Evolutionary conservation across 1,140 invertebrate genomes (phyloP).

Genomic region (Schmidtea mediterranea): DNA sequence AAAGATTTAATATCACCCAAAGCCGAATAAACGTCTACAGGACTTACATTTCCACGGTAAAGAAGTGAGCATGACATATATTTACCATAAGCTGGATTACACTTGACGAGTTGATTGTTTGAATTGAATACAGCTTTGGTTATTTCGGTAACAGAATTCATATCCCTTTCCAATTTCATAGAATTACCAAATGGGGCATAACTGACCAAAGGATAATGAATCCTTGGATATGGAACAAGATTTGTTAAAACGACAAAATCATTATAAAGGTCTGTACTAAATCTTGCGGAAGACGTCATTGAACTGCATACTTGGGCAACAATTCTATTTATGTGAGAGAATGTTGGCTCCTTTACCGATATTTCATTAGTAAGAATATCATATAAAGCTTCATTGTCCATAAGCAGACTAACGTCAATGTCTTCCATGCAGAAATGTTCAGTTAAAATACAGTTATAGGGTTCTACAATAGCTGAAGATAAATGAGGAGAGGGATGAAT

Average conservation of each 20-base stretch:
- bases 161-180: constrained; percentile 49
- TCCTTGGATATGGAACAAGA: constrained; percentile 22
- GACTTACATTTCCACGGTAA: constrained; percentile 25
- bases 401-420: constrained; percentile 32
- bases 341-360: constrained; percentile 43
- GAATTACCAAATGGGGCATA: constrained; percentile 39
- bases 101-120: constrained; percentile 40
- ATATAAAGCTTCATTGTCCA: constrained; percentile 56
- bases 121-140: constrained; percentile 36
- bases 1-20: constrained; percentile 50
- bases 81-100: constrained; percentile 32
- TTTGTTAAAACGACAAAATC: constrained; percentile 43
- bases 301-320: constrained; percentile 36
- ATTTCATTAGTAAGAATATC: constrained; percentile 41
- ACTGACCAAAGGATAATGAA: constrained; percentile 43
- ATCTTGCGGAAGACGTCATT: constrained; percentile 52
- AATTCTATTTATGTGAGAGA: constrained; percentile 39
- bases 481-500: constrained; percentile 58
- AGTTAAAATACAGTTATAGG: constrained; percentile 20
- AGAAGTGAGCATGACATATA: constrained; percentile 16
- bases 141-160: constrained; percentile 29
- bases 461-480: constrained; percentile 25
- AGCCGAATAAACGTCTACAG: constrained; percentile 58
- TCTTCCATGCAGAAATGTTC: constrained; percentile 24
- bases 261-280: constrained; percentile 45